Base-by-base conservation (phyloP, 2,797 vertebrate genomes). In the Takifugu rubripes region DNA sequence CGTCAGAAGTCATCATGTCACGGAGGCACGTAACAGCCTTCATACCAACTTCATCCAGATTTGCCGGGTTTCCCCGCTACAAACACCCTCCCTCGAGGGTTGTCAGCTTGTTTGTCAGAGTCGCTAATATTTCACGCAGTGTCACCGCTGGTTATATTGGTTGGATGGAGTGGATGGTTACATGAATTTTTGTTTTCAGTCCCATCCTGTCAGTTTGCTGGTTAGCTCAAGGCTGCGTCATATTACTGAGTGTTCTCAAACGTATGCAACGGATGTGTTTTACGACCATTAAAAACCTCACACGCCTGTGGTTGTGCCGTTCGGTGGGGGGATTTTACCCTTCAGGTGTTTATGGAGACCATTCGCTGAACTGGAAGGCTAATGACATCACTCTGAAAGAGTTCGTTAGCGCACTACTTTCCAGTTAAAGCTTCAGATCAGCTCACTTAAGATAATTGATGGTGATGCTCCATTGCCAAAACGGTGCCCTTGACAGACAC, bases 401-500 rank as follows among this genome's bases (percentile, higher is more conserved):
- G 77, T 46, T 73, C 54, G 70, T 66, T 59, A 47, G 54, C 57
- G 58, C 70, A 56, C 66, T 72, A 70, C 68, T 67, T 71, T 78
- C 72, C 73, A 83, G 72, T 79, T 80, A 84, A 79, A 78, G 76
- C 78, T 78, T 81, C 73, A 83, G 74, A 82, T 87, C 65, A 64
- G 71, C 70, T 83, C 72, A 81, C 84, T 81, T 79, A 78, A 75
- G 65, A 81, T 84, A 88, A 87, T 77, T 83, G 72, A 83, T 81
- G 84, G 68, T 40, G 36, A 40, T 40, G 77, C 78, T 75, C 74
- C 70, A 75, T 55, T 77, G 77, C 72, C 75, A 83, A 78, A 90
- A 90, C 58, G 72, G 81, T 81, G 85, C 87, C 84, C 83, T 85
- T 85, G 84, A 86, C 79, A 84, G 83, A 82, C 79, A 88, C 66